A percentile compares a stretch with the other conserved stretches of the same genome.
phyloP scores from a whole-genome alignment of 2,797 vertebrate species.

The Fistularia commersonii region DNA sequence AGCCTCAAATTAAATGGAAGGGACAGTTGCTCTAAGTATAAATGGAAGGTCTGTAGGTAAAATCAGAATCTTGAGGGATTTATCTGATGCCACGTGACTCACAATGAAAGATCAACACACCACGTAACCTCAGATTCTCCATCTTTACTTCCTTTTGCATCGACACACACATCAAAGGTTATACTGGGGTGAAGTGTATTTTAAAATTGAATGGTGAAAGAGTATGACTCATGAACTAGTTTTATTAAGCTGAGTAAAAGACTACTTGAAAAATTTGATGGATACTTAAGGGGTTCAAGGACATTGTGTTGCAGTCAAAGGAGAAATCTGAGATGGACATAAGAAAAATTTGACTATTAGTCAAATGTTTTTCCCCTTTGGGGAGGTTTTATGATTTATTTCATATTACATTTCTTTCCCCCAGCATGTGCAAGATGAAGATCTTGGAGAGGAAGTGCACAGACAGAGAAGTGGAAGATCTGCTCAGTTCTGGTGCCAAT shows the following conservation, averaged over 20 bases:
- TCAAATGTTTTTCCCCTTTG: not conserved
- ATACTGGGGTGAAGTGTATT: not conserved
- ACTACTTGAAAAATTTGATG: too few relatives aligned
- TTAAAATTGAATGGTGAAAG: not conserved
- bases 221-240: too few relatives aligned
- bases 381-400: not conserved
- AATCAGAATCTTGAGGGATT: constrained; percentile 34
- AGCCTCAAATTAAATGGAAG: constrained; percentile 52
- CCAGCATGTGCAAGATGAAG: constrained; percentile 63
- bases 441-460: constrained; percentile 68
- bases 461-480: constrained; percentile 57
- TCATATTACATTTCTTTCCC: not conserved
- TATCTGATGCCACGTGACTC: too few relatives aligned
- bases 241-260: too few relatives aligned
- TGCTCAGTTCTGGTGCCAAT: constrained; percentile 47
- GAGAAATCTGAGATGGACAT: too few relatives aligned
- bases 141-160: too few relatives aligned
- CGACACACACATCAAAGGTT: not conserved
- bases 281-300: too few relatives aligned
- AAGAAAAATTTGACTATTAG: too few relatives aligned
- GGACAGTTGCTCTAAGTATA: constrained; percentile 54
- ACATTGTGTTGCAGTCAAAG: too few relatives aligned
- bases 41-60: constrained; percentile 30
- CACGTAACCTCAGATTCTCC: constrained; percentile 55
- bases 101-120: constrained; percentile 71